phyloP scores from a whole-genome alignment of 2,113 vertebrate species.

The Crotophaga sulcirostris region DNA sequence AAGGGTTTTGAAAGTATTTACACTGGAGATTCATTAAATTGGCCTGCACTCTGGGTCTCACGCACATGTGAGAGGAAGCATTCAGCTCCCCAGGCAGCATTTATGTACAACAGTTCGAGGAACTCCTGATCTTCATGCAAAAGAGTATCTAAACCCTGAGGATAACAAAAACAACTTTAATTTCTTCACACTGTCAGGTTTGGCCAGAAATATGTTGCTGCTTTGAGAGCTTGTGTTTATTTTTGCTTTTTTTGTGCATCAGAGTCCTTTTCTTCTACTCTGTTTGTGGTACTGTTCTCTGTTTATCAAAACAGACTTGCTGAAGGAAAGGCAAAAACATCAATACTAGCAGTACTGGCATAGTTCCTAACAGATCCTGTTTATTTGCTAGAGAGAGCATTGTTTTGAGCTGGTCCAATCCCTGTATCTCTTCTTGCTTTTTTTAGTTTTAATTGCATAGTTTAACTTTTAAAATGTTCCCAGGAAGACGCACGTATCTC shows the following conservation, averaged over 20 bases:
- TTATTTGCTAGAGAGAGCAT: neutral
- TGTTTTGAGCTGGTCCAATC: neutral
- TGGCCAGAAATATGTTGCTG: slow-evolving; percentile 6
- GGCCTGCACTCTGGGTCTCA: neutral
- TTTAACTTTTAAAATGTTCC: neutral
- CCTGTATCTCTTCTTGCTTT: neutral
- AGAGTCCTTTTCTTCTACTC: neutral
- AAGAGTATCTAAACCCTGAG: slow-evolving; percentile 14
- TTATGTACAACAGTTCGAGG: neutral
- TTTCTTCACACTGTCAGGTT: neutral
- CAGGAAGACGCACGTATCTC: neutral
- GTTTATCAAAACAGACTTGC: slow-evolving; percentile 22
- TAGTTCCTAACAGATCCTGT: slow-evolving; percentile 9
- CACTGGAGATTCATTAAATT: neutral
- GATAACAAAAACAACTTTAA: slow-evolving; percentile 15
- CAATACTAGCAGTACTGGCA: neutral
- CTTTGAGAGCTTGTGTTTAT: slow-evolving; percentile 20
- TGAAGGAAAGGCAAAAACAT: slow-evolving; percentile 34
- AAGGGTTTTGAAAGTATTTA: neutral
- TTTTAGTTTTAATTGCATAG: neutral
- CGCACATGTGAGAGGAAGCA: neutral
- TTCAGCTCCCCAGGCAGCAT: neutral
- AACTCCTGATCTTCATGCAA: neutral
- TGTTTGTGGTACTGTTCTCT: neutral
- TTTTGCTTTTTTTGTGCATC: neutral